Evolutionary conservation across 2,888 invertebrate species (phyloP), one percentile per base, ranked within the genome.

Genomic region (Idaea straminata): DNA sequence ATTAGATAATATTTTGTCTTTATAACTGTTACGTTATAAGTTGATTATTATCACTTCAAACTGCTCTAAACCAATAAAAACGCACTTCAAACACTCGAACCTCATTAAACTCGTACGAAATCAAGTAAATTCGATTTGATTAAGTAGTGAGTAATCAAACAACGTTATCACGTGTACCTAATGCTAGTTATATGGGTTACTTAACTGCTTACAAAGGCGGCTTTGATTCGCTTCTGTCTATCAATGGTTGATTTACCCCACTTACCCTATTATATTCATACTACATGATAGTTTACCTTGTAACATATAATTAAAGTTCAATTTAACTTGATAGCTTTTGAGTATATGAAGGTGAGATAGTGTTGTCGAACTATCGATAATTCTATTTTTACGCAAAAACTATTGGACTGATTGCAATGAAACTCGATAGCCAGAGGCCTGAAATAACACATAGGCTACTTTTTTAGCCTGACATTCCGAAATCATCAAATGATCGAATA

Each of bases 161-260:
- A 72, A 71, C 67, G 71, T 64, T 64, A 68, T 63, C 73, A 72
- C 70, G 69, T 72, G 74, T 63, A 66, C 62, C 67, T 25, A 25
- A 25, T 25, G 25, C 65, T 68, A 67, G 68, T 68, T 66, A 64
- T 63, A 61, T 62, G 71, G 67, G 69, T 64, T 72, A 68, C 69
- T 68, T 67, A 67, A 61, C 66, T 63, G 64, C 62, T 71, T 66
- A 78, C 75, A 80, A 74, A 72, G 75, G 69, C 64, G 69, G 65
- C 74, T 77, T 73, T 77, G 69, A 77, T 68, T 70, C 15, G 59
- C 57, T 15, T 59, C 47, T 64, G 67, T 69, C 67, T 68, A 69
- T 47, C 13, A 47, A 7, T 47, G 13, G 13, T 47, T 10, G 47
- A 47, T 10, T 47, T 47, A 4, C 47, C 47, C 47, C 10, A 47